These are phyloP conservation scores for Antitype chi DNA, from an alignment of 2,888 invertebrate genomes.

Conservation along the genomic window DNA sequence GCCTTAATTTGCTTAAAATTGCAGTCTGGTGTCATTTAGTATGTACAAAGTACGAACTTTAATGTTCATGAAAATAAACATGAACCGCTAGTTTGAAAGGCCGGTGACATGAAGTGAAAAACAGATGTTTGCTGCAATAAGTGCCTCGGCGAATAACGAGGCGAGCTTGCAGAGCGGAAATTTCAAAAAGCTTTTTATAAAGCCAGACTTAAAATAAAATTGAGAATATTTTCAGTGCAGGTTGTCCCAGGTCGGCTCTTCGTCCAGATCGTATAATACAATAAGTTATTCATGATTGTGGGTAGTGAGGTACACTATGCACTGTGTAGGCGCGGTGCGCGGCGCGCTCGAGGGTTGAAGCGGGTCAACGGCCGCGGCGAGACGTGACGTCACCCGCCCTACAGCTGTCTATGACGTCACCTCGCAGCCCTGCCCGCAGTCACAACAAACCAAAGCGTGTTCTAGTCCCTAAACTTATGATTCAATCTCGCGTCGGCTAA, in stretches of 20 bases:
- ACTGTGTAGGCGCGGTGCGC: slow-evolving; percentile 75
- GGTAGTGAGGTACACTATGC: slow-evolving; percentile 64
- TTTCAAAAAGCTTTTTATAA: slow-evolving; percentile 24
- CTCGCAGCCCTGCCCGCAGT: slow-evolving; percentile 74
- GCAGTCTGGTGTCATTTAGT: slow-evolving; percentile 31
- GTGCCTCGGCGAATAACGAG: slow-evolving; percentile 41
- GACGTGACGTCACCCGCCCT: slow-evolving; percentile 89
- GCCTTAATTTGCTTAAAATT: slow-evolving; percentile 47
- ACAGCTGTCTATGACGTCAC: slow-evolving; percentile 90
- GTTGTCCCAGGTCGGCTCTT: slow-evolving; percentile 87
- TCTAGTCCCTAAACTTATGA: slow-evolving; percentile 79
- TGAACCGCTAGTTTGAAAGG: slow-evolving; percentile 35
- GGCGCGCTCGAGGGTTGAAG: slow-evolving; percentile 78
- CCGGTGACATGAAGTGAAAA: slow-evolving; percentile 41
- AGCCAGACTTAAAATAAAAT: slow-evolving; percentile 56
- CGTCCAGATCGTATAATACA: slow-evolving; percentile 78
- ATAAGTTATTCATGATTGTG: slow-evolving; percentile 86
- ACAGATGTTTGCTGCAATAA: slow-evolving; percentile 35
- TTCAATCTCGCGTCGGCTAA: slow-evolving; percentile 77
- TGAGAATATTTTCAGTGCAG: slow-evolving; percentile 74
- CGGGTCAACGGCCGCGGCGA: slow-evolving; percentile 85
- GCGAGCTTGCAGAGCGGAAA: slow-evolving; percentile 33
- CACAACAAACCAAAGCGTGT: slow-evolving; percentile 80
- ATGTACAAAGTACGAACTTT: slow-evolving; percentile 2
- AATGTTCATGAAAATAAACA: slow-evolving; percentile 39